phyloP scores from a whole-genome alignment of 1,140 invertebrate species.

The Oryzaephilus surinamensis region DNA sequence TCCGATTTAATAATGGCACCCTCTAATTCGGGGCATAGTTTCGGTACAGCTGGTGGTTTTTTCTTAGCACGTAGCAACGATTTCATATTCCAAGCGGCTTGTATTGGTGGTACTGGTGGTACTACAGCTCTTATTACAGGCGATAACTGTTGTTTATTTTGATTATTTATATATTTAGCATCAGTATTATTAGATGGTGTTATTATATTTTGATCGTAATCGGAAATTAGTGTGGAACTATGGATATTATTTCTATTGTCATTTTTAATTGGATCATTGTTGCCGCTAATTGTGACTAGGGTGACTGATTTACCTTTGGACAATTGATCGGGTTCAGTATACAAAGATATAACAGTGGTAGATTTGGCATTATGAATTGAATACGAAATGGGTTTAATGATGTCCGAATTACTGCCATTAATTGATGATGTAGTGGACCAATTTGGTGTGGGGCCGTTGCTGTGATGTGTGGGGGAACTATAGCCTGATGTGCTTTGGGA shows the following conservation, averaged over 20 bases:
- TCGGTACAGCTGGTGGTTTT: constrained; percentile 26
- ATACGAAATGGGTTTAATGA: constrained; percentile 28
- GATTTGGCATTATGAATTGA: constrained; percentile 33
- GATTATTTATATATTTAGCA: too few species aligned
- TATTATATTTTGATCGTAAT: background rate
- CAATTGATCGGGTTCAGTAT: constrained; percentile 15
- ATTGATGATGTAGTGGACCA: constrained; percentile 35
- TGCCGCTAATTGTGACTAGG: constrained; percentile 33
- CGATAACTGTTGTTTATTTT: constrained; percentile 2
- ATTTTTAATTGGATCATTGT: constrained; percentile 11
- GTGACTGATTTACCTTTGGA: constrained; percentile 31
- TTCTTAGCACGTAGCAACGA: constrained; percentile 30
- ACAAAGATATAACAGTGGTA: constrained; percentile 33
- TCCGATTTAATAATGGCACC: constrained; percentile 40
- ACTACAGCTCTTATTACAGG: constrained; percentile 1
- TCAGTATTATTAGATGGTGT: constrained; percentile 1
- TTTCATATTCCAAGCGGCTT: constrained; percentile 33
- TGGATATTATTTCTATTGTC: too few species aligned
- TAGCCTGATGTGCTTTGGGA: constrained; percentile 39
- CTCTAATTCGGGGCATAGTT: constrained; percentile 36
- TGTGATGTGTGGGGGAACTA: constrained; percentile 34
- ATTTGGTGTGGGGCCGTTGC: constrained; percentile 25
- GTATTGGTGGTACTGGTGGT: too few species aligned
- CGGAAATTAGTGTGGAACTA: constrained; percentile 1
- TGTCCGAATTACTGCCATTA: constrained; percentile 31